Evolutionary conservation across 2,797 vertebrate species (phyloP), one percentile per base, ranked within the genome.

Genomic region (Ara ararauna): DNA sequence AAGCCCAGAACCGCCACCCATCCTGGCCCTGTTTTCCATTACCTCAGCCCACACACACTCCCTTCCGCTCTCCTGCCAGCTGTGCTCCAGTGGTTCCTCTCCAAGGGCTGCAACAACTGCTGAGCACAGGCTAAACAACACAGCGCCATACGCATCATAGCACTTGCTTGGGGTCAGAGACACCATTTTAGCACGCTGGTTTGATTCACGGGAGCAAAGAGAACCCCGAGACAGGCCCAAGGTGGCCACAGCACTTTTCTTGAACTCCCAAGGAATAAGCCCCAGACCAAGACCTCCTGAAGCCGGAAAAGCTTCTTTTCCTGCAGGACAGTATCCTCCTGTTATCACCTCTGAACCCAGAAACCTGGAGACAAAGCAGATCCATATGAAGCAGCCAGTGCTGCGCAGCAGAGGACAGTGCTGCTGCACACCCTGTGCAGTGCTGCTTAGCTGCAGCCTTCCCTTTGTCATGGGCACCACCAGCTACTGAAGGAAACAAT

Each of bases 1-100:
- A 22, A 93, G 94, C 94, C 92, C 89, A 92, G 87, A 96, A 93
- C 82, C 85, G 0, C 91, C 96, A 96, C 94, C 94, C 93, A 96
- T 93, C 87, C 90, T 85, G 85, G 86, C 90, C 90, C 72, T 61
- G 78, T 44, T 94, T 94, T 68, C 86, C 85, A 93, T 96, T 96
- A 88, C 94, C 91, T 95, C 95, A 96, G 94, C 93, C 94, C 91
- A 94, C 92, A 95, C 94, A 92, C 81, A 20, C 82, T 92, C 93
- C 87, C 85, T 78, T 54, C 77, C 75, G 75, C 76, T 58, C 82
- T 78, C 42, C 70, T 75, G 79, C 89, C 91, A 93, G 82, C 91
- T 89, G 40, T 3, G n/a, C 82, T 58, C 2, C 0, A 42, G 24
- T 11, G 26, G 65, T 19, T 94, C 61, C 76, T 62, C 75, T 80